Evolutionary conservation across 2,113 vertebrate species (phyloP), one percentile per base, ranked within the genome.

Genomic region (Aplodontia rufa): DNA sequence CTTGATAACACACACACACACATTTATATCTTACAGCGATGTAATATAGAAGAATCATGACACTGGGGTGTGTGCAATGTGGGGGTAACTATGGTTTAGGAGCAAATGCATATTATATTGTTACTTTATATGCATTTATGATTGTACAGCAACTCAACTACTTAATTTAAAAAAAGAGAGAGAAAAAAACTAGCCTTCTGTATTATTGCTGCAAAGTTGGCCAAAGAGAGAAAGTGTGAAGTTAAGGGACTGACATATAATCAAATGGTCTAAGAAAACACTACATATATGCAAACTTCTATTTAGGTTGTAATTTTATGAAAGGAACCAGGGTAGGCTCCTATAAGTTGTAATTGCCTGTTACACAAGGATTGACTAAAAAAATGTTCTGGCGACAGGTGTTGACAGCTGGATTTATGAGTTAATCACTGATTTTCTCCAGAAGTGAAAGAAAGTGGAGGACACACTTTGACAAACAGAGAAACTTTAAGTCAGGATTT

Each of bases 401-500:
- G 28, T 74, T 79, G 32, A 93, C 35, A 75, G 58, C 28, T 88
- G 22, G 3, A 92, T 94, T 95, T 96, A 93, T 95, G 24, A 95
- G 72, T 85, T 84, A 85, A 76, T 89, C 35, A 64, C 20, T 74
- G 10, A 74, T 83, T 93, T 95, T 96, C 83, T 94, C 55, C 49
- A 89, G 19, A 82, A 94, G 24, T 94, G 26, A 96, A 96, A 96
- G 35, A 72, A 81, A 95, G 12, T 71, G 5, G 40, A 89, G 14
- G 24, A 35, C 45, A 64, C 86, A 58, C 5, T 78, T 96, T 86
- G 17, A 93, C 71, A 93, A 92, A 35, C 26, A 74, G 32, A 87
- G 24, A 75, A 5, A 87, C 84, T 90, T 96, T 64, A 66, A 92
- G 37, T n/a, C 47, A 94, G 17, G 11, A 90, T 95, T 96, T 97